These are phyloP conservation scores for Phoeniculus purpureus DNA, from an alignment of 2,797 vertebrate species.

Conservation along the genomic window DNA sequence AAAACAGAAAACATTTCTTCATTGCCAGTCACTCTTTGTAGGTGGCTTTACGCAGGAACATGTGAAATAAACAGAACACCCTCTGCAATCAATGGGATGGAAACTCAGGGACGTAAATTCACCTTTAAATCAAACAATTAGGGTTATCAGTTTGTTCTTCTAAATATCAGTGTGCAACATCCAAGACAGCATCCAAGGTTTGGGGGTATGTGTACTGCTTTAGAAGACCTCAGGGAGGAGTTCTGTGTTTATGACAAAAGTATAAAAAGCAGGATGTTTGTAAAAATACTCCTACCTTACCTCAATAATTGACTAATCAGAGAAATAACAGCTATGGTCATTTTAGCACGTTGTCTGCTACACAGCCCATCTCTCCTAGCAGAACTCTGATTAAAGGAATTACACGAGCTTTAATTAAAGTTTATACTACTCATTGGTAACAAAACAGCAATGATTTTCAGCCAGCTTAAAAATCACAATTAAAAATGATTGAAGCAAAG, in stretches of 20 bases:
- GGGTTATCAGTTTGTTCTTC: neutral
- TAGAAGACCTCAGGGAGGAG: neutral
- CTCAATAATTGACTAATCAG: slow-evolving; percentile 9
- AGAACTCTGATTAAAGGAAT: slow-evolving; percentile 4
- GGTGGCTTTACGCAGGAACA: neutral
- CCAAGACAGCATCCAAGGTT: neutral
- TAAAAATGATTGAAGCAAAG: neutral
- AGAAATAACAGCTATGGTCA: slow-evolving; percentile 50
- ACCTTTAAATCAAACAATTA: slow-evolving; percentile 19
- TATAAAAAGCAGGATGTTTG: neutral
- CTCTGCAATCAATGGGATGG: neutral
- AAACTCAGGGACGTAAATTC: neutral
- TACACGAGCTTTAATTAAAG: slow-evolving; percentile 39
- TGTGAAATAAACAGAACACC: neutral
- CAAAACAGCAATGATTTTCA: neutral
- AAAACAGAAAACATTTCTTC: slow-evolving; percentile 10
- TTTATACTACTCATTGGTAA: neutral
- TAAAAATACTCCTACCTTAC: neutral
- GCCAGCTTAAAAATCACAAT: neutral
- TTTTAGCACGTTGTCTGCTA: neutral
- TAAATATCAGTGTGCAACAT: neutral
- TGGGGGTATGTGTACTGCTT: neutral
- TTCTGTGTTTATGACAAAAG: neutral
- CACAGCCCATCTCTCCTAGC: neutral
- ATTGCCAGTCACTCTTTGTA: neutral